Evolutionary conservation across 1,140 invertebrate species (phyloP).

Genomic region (Mizuhopecten yessoensis): DNA sequence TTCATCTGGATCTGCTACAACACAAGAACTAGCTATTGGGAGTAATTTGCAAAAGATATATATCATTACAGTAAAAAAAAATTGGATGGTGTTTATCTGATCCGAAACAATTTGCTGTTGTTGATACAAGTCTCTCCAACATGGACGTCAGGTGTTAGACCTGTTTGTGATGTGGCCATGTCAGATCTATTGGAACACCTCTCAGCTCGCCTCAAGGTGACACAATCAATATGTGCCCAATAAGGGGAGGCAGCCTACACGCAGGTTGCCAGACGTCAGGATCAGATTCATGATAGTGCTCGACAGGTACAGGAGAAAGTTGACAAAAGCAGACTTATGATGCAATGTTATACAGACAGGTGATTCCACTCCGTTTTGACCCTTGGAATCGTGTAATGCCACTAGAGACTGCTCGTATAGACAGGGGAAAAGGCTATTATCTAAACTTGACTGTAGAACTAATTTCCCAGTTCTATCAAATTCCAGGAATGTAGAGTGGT

Average conservation of each 20-base stretch:
- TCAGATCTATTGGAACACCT: constrained; percentile 26
- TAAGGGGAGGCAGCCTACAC: background rate
- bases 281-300: constrained; percentile 13
- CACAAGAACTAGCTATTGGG: no score
- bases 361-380: background rate
- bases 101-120: background rate
- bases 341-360: background rate
- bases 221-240: background rate
- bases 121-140: background rate
- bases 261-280: constrained; percentile 5
- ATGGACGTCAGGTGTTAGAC: background rate
- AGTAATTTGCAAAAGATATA: no score
- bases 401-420: background rate
- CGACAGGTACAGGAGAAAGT: constrained; percentile 13
- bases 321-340: background rate
- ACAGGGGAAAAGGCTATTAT: background rate
- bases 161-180: constrained; percentile 2
- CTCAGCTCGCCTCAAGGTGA: constrained; percentile 23
- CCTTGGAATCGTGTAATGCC: background rate
- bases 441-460: background rate
- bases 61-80: no score
- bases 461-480: background rate
- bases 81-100: no score
- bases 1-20: no score
- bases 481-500: no score